Base-by-base conservation (phyloP, 2,888 invertebrate genomes). In the Himalopsyche anomala region DNA sequence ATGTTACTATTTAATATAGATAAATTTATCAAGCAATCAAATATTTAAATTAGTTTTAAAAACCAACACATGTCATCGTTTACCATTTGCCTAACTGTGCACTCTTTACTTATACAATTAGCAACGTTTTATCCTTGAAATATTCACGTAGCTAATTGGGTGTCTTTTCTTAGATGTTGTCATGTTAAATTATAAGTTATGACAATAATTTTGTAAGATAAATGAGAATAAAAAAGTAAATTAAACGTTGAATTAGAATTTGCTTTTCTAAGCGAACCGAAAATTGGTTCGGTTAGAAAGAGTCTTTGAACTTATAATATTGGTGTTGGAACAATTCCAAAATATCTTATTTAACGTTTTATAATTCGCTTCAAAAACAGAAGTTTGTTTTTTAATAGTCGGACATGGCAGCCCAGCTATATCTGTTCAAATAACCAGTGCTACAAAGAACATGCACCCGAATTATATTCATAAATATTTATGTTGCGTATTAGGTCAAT, bases 331-430 rank as follows among this genome's bases (percentile, higher is more conserved):
- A 62, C 62, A 62, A 9, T 62, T 62, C 62, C 62, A 62, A 62
- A 19, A 19, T 62, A 19, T 62, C 62, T 62, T 62, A 62, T 62
- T 62, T 62, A 62, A 62, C 28, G 62, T 62, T 62, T 62, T 62
- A 62, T 56, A 62, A 62, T 62, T 62, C 19, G n/a, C 62, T 62
- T 62, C 62, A 62, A 28, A 62, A 62, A n/a, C 62, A 62, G 62
- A 62, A 19, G 62, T 62, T 62, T 19, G 28, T 62, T 62, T 62
- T 62, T 62, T 62, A 19, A 62, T 62, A 62, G 62, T 62, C 62
- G 19, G 19, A 62, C 62, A n/a, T 62, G 62, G 62, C 19, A 1
- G n/a, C 62, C 62, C 8, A 62, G 28, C 62, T 4, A n/a, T 6
- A 62, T 62, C n/a, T 62, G 62, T 62, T 62, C 19, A 19, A 62